Base-by-base conservation (phyloP, 2,797 vertebrate species). In the Notamacropus eugenii region DNA sequence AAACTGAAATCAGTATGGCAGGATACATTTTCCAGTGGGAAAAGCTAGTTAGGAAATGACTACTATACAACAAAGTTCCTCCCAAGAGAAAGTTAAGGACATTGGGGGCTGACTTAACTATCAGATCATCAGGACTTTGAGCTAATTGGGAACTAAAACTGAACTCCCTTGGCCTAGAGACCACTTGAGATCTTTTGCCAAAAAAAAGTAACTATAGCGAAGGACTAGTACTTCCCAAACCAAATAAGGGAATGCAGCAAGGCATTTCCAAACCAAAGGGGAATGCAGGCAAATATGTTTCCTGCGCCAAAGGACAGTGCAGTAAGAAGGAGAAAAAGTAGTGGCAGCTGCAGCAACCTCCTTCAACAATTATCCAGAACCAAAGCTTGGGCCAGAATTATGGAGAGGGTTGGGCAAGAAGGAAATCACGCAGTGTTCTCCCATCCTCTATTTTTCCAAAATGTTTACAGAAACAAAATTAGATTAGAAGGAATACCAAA, bases 241-340 rank as follows among this genome's bases (percentile, higher is more conserved):
- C 74, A 95, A 67, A 10, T 8, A 52, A 90, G 95, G 52, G 67
- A 92, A 95, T 90, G 52, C 96, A 62, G 95, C 90, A 91, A 52
- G 31, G 59, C 52, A 62, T 52, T 0, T 0, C 24, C n/a, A 91
- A 28, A 19, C 27, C 4, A 24, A 57, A 29, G 54, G 40, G 67
- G 90, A 87, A 74, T 28, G 0, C 52, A 57, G 0, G 8, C 52
- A 40, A 0, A 55, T 55, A 4, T 57, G 55, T 29, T 40, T 91
- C 27, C 46, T 94, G 74, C 34, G 87, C 92, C 94, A 57, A 50
- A 58, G 62, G 93, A 92, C 59, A 57, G 34, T 3, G 2, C 50
- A 90, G 93, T 0, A 11, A 55, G 29, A n/a, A 59, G 31, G 34
- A 92, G 55, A 94, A 96, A 90, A 54, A 90, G 4, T 4, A 24